Evolutionary conservation across 2,797 vertebrate species (phyloP), one percentile per base, ranked within the genome.

Genomic region (Sebastes reedi): DNA sequence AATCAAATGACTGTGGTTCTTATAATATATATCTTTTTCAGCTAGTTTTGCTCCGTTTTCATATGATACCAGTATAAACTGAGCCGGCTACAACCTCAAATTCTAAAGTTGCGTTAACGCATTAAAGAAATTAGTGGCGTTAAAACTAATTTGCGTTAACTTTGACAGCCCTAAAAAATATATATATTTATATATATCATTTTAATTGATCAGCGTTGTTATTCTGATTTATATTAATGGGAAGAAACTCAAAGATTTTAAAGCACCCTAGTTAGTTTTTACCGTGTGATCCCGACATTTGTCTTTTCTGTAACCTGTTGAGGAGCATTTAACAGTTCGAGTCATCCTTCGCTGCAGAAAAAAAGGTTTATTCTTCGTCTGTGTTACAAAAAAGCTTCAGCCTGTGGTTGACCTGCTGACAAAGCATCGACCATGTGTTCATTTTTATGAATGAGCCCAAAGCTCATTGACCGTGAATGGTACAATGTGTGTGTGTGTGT

Each of bases 401-500:
- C 50, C 29, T 67, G 67, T 2, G 60, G 39, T 61, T 32, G 32
- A 42, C 50, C 68, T 59, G 2, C 68, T 64, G 67, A 62, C 64
- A n/a, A 24, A 65, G 22, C 25, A 7, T 2, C 34, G 9, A 34
- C 60, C 5, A 12, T 22, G 20, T 30, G 42, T 29, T 59, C 10
- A 2, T 18, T 65, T 83, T 67, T 80, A 79, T 82, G 77, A 82
- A 71, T 65, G 56, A 80, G 46, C 30, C 32, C 27, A 39, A 22
- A 71, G 70, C 77, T 83, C 67, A 32, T 7, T 66, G 82, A 73
- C 67, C 29, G 27, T 72, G 64, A 84, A 68, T 20, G 60, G 34
- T 42, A 68, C 50, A 20, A 4, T 50, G 95, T 95, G 84, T 94
- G 68, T 66, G 32, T 72, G 59, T 9, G 62, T 7, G 24, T 42